Base-by-base conservation (phyloP, 2,888 invertebrate genomes). In the Parnassius orleans region DNA sequence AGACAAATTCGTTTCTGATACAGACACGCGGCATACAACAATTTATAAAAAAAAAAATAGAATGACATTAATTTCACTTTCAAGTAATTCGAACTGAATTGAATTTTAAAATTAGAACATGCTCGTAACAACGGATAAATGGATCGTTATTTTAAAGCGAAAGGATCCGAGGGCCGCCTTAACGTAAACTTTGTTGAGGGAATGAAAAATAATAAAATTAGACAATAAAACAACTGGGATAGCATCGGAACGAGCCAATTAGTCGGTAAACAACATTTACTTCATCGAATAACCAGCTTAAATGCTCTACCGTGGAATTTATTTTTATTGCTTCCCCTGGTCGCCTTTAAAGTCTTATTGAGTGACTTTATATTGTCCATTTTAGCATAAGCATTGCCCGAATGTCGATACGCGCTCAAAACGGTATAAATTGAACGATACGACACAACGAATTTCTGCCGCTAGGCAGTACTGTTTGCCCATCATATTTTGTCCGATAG, bases 141-240 rank as follows among this genome's bases (percentile, higher is more conserved):
- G 55, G 46, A 55, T 46, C 12, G 41, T 53, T 19, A 53, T 11
- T 15, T 46, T 33, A 57, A 19, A 19, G 47, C 33, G 19, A 47
- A 7, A 15, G 57, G 12, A 3, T 48, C 15, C 15, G 48, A 47
- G 2, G 47, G 56, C 19, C 15, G 46, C 11, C 3, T 44, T 24
- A 19, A 24, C 10, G 47, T 46, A 24, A 57, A 48, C 41, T 57
- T 48, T 33, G n/a, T 41, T 14, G 11, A n/a, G 57, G 48, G 42
- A 50, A 57, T 48, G 48, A 50, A 50, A 57, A 57, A 57, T 57
- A 57, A 57, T 57, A 57, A 57, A 57, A 57, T 57, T 57, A 57
- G 50, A 41, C 57, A 57, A 57, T 57, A 57, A 57, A 56, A 56
- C 33, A 54, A 54, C 41, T 33, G 54, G 54, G 43, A 55, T 19